A percentile compares a stretch with the other conserved stretches of the same genome.
phyloP scores from a whole-genome alignment of 2,797 vertebrate species.

The Monodelphis domestica region DNA sequence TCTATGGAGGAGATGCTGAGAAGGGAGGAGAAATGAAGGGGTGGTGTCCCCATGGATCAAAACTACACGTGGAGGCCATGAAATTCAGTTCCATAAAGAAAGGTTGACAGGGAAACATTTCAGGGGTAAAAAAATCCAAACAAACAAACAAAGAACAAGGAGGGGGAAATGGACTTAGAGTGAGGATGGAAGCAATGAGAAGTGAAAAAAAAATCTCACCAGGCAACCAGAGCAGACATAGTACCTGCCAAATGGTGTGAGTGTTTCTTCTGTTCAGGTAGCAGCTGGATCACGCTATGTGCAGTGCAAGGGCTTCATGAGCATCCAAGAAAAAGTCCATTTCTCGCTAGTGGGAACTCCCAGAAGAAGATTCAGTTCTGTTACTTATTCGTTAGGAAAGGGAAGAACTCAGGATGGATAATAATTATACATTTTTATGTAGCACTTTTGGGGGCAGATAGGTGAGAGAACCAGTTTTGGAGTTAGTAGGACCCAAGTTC shows the following conservation, averaged over 20 bases:
- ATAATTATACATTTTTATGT: not conserved
- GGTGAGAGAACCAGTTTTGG: too few relatives aligned
- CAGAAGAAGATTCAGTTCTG: not conserved
- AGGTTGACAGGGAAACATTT: constrained; percentile 41
- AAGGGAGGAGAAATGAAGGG: not conserved
- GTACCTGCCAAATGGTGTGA: not conserved
- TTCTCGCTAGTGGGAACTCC: not conserved
- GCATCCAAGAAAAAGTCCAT: not conserved
- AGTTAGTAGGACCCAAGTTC: too few relatives aligned
- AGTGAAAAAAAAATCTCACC: not conserved
- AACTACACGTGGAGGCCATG: constrained; percentile 19
- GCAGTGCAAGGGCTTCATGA: not conserved
- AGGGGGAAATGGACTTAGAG: constrained; percentile 35
- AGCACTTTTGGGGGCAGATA: too few relatives aligned
- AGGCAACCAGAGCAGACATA: not conserved
- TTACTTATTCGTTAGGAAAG: not conserved
- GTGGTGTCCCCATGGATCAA: constrained; percentile 30
- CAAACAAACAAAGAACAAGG: not conserved
- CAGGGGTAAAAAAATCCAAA: not conserved
- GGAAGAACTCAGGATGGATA: not conserved
- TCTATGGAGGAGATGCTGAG: not conserved
- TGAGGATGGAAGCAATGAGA: not conserved
- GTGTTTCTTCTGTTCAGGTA: not conserved
- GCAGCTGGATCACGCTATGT: not conserved
- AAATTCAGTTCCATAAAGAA: constrained; percentile 61